These are phyloP conservation scores for Helleia helle DNA, from an alignment of 2,888 invertebrate genomes.

Conservation along the genomic window DNA sequence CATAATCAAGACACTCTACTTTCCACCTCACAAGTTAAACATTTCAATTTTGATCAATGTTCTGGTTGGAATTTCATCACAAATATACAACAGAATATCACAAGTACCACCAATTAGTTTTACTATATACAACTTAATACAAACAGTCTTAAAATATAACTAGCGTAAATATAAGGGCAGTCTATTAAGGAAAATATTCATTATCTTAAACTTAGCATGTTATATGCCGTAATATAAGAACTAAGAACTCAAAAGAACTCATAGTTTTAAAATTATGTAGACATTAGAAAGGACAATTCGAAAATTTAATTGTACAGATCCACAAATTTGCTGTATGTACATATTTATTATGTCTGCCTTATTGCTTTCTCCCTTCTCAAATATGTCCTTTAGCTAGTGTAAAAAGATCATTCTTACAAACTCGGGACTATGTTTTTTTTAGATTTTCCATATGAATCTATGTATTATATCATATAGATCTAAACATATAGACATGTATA, in stretches of 20 bases:
- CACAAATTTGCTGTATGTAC: neutral
- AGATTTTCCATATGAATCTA: too few relatives aligned
- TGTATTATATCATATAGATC: too few relatives aligned
- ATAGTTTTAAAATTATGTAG: neutral
- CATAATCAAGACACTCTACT: neutral
- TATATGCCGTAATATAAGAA: too few relatives aligned
- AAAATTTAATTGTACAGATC: neutral
- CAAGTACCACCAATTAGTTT: neutral
- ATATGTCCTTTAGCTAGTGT: too few relatives aligned
- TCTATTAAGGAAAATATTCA: neutral
- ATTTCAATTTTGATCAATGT: neutral
- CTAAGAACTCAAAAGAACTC: too few relatives aligned
- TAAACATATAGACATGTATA: too few relatives aligned
- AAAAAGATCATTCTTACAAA: too few relatives aligned
- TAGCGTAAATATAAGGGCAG: neutral
- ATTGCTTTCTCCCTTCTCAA: too few relatives aligned
- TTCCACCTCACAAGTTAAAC: neutral
- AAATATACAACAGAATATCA: neutral
- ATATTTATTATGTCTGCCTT: too few relatives aligned
- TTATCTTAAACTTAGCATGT: neutral
- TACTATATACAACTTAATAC: constrained; percentile 20
- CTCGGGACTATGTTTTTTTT: too few relatives aligned
- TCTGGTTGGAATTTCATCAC: neutral
- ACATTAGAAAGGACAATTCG: neutral
- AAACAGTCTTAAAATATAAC: constrained; percentile 31